Conservation (phyloP, 2,113 vertebrate genomes). For the Muntiacus reevesi region DNA sequence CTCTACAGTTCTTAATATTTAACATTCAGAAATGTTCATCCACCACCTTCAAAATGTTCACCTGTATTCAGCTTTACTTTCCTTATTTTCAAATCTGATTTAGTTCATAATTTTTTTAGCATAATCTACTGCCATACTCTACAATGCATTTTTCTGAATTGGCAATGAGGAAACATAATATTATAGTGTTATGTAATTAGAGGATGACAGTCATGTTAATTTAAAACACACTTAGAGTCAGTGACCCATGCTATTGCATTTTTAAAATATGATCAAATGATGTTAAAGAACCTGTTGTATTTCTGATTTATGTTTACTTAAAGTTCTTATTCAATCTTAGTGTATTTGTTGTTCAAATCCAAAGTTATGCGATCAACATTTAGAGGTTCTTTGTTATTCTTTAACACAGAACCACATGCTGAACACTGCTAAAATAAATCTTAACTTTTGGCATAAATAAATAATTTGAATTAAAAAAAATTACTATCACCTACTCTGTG, state of each 20-base stretch:
- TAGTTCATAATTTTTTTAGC: neutral
- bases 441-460: neutral
- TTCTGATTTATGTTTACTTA: neutral
- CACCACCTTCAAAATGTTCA: conserved; percentile 9
- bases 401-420: neutral
- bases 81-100: conserved; percentile 17
- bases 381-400: neutral
- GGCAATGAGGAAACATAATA: neutral
- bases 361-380: neutral
- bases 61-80: neutral
- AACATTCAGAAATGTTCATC: neutral
- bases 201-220: neutral
- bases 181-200: neutral
- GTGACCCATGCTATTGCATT: neutral
- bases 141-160: neutral
- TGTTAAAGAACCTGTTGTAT: neutral
- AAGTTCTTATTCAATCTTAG: neutral
- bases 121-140: neutral
- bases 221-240: neutral
- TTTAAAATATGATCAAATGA: neutral
- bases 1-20: conserved; percentile 21
- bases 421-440: neutral
- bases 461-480: neutral
- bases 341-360: neutral
- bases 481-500: neutral